Conservation (phyloP, 2,113 vertebrate species). For the Microcebus jonahi region DNA sequence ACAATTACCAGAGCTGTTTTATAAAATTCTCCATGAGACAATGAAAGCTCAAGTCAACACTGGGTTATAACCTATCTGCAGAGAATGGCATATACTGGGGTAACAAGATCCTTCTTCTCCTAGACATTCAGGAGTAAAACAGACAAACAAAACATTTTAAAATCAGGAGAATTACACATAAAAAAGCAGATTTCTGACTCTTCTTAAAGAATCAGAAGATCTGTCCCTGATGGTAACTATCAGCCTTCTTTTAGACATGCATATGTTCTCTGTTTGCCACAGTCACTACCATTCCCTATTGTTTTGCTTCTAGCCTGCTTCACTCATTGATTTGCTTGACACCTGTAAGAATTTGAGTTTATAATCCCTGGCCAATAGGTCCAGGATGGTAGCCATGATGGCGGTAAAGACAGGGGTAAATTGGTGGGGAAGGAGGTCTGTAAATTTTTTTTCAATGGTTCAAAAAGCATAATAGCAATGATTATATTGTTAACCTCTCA, state of each 20-base stretch:
- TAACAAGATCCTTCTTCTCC: background rate
- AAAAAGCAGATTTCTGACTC: background rate
- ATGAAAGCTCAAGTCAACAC: background rate
- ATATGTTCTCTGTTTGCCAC: background rate
- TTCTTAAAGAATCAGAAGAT: constrained; percentile 8
- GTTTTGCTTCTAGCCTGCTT: background rate
- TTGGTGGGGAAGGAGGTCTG: background rate
- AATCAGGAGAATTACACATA: background rate
- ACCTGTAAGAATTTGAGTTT: background rate
- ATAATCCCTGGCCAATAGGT: background rate
- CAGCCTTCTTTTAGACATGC: background rate
- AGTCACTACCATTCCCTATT: background rate
- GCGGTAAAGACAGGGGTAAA: background rate
- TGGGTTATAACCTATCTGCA: background rate
- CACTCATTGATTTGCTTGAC: background rate
- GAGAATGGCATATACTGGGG: background rate
- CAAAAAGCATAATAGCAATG: background rate
- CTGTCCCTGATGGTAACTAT: background rate
- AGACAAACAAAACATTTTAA: background rate
- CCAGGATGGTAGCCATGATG: background rate
- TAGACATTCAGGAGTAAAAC: background rate
- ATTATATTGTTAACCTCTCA: background rate
- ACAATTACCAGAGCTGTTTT: background rate
- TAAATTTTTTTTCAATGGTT: background rate
- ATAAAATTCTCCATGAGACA: background rate